Evolutionary conservation across 2,113 vertebrate species (phyloP).

Genomic region (Istiophorus platypterus): DNA sequence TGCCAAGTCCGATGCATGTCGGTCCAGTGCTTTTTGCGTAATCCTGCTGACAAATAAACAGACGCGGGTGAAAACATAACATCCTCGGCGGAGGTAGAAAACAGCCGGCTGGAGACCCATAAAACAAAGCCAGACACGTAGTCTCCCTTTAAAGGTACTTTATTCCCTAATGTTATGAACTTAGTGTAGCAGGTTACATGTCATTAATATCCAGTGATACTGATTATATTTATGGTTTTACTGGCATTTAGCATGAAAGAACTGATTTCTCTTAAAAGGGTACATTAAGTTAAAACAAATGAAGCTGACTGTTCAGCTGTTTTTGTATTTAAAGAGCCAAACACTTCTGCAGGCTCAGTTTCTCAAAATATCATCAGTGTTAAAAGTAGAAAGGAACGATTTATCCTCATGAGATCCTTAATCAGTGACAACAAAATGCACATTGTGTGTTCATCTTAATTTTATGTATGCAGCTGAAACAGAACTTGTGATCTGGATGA

Average conservation of each 20-base stretch:
- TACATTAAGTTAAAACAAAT: background rate
- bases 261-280: background rate
- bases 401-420: constrained; percentile 3
- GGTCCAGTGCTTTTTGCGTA: too few relatives aligned
- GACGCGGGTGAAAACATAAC: too few relatives aligned
- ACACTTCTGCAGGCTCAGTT: too few relatives aligned
- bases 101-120: constrained; percentile 47
- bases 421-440: background rate
- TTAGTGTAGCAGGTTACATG: background rate
- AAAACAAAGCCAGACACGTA: constrained; percentile 38
- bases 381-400: background rate
- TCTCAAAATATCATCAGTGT: background rate
- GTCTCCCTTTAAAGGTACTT: background rate
- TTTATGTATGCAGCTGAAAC: constrained; percentile 21
- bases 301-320: too few relatives aligned
- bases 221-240: background rate
- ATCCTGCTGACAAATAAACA: too few relatives aligned
- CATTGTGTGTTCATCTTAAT: background rate
- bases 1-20: too few relatives aligned
- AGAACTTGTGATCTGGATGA: background rate
- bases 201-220: background rate
- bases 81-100: constrained; percentile 10
- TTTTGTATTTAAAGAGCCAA: background rate
- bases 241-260: background rate
- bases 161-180: background rate